Conservation (phyloP, 1,140 invertebrate genomes). For the Physella acuta region DNA sequence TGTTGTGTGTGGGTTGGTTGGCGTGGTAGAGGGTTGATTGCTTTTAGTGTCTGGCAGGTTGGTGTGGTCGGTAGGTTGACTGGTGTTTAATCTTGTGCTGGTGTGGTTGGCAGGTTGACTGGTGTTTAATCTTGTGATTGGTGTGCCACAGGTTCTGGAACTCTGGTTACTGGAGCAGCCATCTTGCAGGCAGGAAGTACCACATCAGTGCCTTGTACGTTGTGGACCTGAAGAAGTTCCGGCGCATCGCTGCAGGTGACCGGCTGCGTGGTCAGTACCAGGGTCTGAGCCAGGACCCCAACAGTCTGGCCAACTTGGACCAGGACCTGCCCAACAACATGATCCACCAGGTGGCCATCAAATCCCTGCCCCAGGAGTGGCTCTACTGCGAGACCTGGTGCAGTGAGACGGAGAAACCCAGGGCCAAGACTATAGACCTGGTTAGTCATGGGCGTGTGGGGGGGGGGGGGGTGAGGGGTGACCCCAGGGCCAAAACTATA, state of each 20-base stretch:
- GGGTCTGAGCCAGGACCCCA: slow-evolving; percentile 89
- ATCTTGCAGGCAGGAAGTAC: slow-evolving; percentile 90
- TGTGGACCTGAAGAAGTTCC: slow-evolving; percentile 93
- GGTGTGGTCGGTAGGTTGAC: too few relatives aligned
- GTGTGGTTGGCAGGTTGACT: too few relatives aligned
- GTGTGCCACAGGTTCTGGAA: slow-evolving; percentile 83
- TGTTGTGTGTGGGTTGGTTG: too few relatives aligned
- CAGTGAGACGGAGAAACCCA: slow-evolving; percentile 82
- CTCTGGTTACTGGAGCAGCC: slow-evolving; percentile 97
- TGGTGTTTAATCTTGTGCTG: too few relatives aligned
- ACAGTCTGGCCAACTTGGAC: slow-evolving; percentile 93
- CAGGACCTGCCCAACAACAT: slow-evolving; percentile 93
- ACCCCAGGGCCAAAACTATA: slow-evolving; percentile 93
- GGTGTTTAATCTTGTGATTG: too few relatives aligned
- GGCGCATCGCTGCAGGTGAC: slow-evolving; percentile 96
- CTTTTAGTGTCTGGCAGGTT: too few relatives aligned
- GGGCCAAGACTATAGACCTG: slow-evolving; percentile 98
- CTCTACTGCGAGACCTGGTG: slow-evolving; percentile 99
- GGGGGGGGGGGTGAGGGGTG: slow-evolving; percentile 93
- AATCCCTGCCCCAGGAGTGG: slow-evolving; percentile 98
- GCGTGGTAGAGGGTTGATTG: too few relatives aligned
- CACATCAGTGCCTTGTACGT: slow-evolving; percentile 97
- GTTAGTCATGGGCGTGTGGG: too few relatives aligned
- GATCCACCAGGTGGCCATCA: slow-evolving; percentile 99
- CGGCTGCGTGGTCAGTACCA: slow-evolving; percentile 72